Evolutionary conservation across 2,113 vertebrate species (phyloP), one percentile per base, ranked within the genome.

Genomic region (Muscicapa adusta): DNA sequence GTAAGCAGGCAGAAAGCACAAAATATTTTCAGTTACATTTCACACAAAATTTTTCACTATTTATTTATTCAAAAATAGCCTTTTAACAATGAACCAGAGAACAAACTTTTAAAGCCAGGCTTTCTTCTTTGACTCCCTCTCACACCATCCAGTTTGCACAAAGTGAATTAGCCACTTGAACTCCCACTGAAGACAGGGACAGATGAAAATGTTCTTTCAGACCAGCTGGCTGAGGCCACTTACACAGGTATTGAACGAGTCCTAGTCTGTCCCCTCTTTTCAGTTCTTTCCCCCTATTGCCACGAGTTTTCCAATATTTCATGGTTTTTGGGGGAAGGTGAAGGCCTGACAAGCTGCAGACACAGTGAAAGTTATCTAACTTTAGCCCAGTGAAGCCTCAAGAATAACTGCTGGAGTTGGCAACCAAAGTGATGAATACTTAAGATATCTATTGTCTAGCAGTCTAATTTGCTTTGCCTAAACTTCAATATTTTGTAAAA

Each of bases 321-420:
- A 70, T 23, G 8, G 3, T 1, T 12, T 68, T n/a, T 19, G 2
- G 3, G 16, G 14, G 6, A 51, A 57, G 6, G 13, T n/a, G 9
- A 23, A 62, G 26, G n/a, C 43, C 34, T 42, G 25, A 57, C 10
- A 9, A 85, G 20, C 14, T 54, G 20, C 43, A 83, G 33, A 56
- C 16, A 42, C 6, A 18, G 16, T 26, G 45, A 45, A 53, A 83
- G 20, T 18, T 19, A 45, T 20, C 23, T 53, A 51, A 34, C 31
- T 67, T 86, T 26, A 84, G 12, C 17, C 14, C 42, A 80, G 33
- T 33, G 33, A 86, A 91, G 18, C 17, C 28, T 17, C 58, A 73
- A n/a, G 25, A 66, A 51, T 70, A 61, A 70, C 29, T 70, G 31
- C 38, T 86, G 42, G 26, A 33, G 18, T 2, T 78, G 36, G 14